Base-by-base conservation (phyloP, 2,113 vertebrate genomes). In the Proterorhinus semilunaris region DNA sequence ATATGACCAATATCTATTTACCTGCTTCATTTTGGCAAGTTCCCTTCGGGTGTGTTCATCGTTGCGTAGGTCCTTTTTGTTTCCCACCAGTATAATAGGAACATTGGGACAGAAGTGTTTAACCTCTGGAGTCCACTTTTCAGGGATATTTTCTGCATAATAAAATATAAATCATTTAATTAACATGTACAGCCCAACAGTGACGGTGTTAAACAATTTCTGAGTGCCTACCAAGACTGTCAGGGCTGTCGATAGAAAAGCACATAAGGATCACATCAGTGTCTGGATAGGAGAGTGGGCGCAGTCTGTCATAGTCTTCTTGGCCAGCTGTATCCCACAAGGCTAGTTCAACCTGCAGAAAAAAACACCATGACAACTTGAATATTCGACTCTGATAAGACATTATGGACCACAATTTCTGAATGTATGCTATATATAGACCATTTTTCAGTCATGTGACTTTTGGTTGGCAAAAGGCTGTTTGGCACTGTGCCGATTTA, bases 191-290 rank as follows among this genome's bases (percentile, higher is more conserved):
- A 21, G 21, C 21, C 21, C 21, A 1, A 58, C 6, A 17, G 12
- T 43, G 8, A 59, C 8, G 9, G 5, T 61, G 36, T 44, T 61
- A 10, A 44, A 13, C 1, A 61, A 6, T 44, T 43, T 36, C 11
- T 2, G 7, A 5, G 6, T 50, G 86, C 95, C 95, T 82, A 99
- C 98, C 98, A 91, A 99, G 95, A 94, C 98, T 99, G 92, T 99
- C 98, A 64, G 98, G 98, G 81, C 96, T 99, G 93, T 99, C 98
- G 66, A 99, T 97, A 88, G 98, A 99, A 91, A 99, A 99, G 90
- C 98, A 99, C 98, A 99, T 99, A 80, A 99, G 94, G 91, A 99
- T 99, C 90, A 99, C 98, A 84, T 99, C 98, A 0, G 98, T 99
- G 86, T 99, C 97, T 62, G 98, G 98, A 82, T 99, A 99, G 16